Percentiles rank a stretch among this genome's conserved stretches.
Evolutionary conservation across 2,113 vertebrate species (phyloP).

Genomic region (Odocoileus virginianus): DNA sequence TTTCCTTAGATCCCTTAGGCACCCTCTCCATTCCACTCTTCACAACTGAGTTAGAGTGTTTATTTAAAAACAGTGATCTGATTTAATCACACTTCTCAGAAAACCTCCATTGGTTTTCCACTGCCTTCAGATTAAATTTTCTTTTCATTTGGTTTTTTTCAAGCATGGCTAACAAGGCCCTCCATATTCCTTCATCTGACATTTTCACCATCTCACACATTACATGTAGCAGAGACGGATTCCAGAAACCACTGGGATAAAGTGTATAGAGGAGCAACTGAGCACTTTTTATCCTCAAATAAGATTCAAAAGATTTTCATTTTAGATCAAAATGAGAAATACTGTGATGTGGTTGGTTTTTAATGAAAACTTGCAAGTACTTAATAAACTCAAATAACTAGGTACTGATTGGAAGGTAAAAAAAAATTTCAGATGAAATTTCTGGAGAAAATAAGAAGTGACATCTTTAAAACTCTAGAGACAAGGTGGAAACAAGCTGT

Average conservation of each 20-base stretch:
- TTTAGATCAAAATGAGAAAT: background rate
- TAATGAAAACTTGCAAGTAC: background rate
- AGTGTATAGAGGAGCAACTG: background rate
- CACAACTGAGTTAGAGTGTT: background rate
- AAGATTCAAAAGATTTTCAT: background rate
- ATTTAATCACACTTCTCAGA: background rate
- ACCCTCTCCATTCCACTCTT: background rate
- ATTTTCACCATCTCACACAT: accelerated
- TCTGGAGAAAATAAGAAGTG: conserved; percentile 20
- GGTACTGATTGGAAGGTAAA: background rate
- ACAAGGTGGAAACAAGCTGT: background rate
- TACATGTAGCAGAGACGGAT: background rate
- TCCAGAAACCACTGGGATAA: background rate
- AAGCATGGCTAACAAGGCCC: background rate
- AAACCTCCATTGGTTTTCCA: background rate
- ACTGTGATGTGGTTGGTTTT: background rate
- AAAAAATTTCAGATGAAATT: conserved; percentile 14
- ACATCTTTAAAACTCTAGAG: conserved; percentile 40
- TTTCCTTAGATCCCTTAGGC: background rate
- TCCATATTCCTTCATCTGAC: background rate
- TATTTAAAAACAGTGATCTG: background rate
- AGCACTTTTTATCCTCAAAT: background rate
- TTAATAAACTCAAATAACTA: conserved; percentile 35
- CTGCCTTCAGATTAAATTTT: background rate
- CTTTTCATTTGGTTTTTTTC: background rate